Base-by-base conservation (phyloP, 2,888 invertebrate genomes). In the Dione vanillae region DNA sequence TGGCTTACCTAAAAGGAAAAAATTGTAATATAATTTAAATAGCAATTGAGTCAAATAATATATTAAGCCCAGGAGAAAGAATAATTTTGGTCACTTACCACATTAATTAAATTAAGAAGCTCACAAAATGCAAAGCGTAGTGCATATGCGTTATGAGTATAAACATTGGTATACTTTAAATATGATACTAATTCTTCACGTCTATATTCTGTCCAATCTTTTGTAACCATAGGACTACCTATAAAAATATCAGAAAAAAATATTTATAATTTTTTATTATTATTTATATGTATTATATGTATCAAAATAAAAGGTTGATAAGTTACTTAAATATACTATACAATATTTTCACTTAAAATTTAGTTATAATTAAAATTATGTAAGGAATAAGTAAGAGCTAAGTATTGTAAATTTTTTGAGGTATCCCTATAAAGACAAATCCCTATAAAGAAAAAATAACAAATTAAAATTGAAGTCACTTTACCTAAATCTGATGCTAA, bases 101-200 rank as follows among this genome's bases (percentile, higher is more conserved):
- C 96, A 87, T 97, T 96, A 47, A 94, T 45, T 78, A 97, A 94
- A 85, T 97, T 97, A 70, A 96, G 88, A 9, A 96, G 73, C 87
- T 97, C 97, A 79, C 97, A 97, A 77, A 96, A 85, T 45, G 95
- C 93, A 82, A 95, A 96, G 71, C 95, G 93, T 61, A 94, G 82
- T 2, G 95, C 95, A 79, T 96, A 96, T 79, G 94, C 88, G 77
- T 95, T 95, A 81, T 95, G 95, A 0, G 93, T 89, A 77, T 94
- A 90, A 9, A 91, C 85, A 80, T 94, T 94, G 56, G 92, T 94
- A 77, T 89, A 88, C 71, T 92, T 85, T 72, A 96, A 90, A 83
- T 96, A 95, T 14, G 93, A 89, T 10, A 95, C 89, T 59, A 96
- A 86, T 79, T 94, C 93, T 0, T 91, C 87, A 67, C 94, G 94